These are phyloP conservation scores for Cololabis saira DNA, from an alignment of 2,113 vertebrate genomes.

Conservation along the genomic window DNA sequence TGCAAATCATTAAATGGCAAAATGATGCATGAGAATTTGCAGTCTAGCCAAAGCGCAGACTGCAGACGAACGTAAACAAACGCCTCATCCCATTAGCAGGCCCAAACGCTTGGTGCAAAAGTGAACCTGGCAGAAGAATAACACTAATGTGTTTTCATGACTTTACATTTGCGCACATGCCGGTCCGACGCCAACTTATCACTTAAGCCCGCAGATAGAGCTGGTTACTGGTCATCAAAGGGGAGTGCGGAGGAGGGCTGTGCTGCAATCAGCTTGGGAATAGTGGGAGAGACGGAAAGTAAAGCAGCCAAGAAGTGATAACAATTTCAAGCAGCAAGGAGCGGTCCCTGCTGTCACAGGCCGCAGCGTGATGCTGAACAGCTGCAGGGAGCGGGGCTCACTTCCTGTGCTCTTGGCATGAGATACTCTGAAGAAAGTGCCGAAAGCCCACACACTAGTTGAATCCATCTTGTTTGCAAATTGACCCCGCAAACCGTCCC, in stretches of 20 bases:
- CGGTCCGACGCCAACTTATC: constrained; percentile 44
- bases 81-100: background rate
- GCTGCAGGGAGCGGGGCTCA: constrained; percentile 58
- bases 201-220: constrained; percentile 30
- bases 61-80: constrained; percentile 6
- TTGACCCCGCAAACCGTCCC: background rate
- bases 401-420: constrained; percentile 51
- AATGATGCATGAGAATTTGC: constrained; percentile 7
- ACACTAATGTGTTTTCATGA: constrained; percentile 7
- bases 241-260: constrained; percentile 30
- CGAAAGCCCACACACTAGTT: background rate
- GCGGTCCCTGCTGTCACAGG: constrained; percentile 55
- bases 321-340: constrained; percentile 37
- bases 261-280: constrained; percentile 61
- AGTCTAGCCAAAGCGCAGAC: background rate
- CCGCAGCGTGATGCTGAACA: constrained; percentile 68
- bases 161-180: constrained; percentile 11
- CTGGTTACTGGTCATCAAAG: constrained; percentile 52
- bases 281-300: constrained; percentile 43
- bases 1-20: constrained; percentile 1
- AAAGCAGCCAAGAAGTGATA: constrained; percentile 53
- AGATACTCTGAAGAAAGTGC: constrained; percentile 22
- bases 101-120: background rate
- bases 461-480: background rate
- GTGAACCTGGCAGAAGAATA: background rate